These are phyloP conservation scores for Sus scrofa DNA, from an alignment of 2,113 vertebrate species.

Conservation along the genomic window T2T-Sscrofa CM000812.6:171916001-171916500, in stretches of 20 bases:
- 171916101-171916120: neutral
- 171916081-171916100: neutral
- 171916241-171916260: too few relatives aligned
- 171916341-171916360: neutral
- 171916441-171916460: neutral
- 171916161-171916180: neutral
- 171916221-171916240: too few relatives aligned
- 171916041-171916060: neutral
- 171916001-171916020: neutral
- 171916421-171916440: neutral
- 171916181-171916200: too few relatives aligned
- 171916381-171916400: fast-evolving
- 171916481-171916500: neutral
- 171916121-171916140: neutral
- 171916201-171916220: too few relatives aligned
- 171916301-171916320: too few relatives aligned
- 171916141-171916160: neutral
- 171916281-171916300: too few relatives aligned
- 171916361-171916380: neutral
- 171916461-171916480: neutral
- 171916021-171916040: neutral
- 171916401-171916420: neutral
- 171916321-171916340: too few relatives aligned
- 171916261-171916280: too few relatives aligned
- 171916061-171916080: neutral